A percentile compares a stretch with the other conserved stretches of the same genome.
These are phyloP conservation scores for Echinops telfairi DNA, from an alignment of 2,113 vertebrate genomes.

Conservation along the genomic window DNA sequence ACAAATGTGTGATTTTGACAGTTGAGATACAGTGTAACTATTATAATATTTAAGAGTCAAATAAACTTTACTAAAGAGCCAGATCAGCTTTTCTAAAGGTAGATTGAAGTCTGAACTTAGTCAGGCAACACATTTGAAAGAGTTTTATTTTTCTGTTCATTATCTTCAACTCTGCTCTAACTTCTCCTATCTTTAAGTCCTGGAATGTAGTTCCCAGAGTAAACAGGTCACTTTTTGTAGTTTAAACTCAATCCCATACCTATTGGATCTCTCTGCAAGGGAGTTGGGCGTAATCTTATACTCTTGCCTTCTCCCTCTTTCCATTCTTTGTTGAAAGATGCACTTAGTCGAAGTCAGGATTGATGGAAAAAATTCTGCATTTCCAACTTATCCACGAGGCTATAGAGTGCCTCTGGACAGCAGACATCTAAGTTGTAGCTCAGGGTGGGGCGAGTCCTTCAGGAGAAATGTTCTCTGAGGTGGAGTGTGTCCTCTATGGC, in stretches of 20 bases:
- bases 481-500: background rate
- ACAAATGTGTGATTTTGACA: background rate
- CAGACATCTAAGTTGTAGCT: background rate
- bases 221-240: background rate
- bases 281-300: fast-evolving
- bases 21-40: background rate
- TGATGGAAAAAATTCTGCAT: background rate
- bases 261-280: background rate
- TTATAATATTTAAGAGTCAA: background rate
- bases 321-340: background rate
- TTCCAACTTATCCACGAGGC: background rate
- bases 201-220: background rate
- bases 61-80: background rate
- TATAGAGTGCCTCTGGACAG: background rate
- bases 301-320: background rate
- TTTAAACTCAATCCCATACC: background rate
- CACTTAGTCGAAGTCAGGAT: background rate
- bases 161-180: background rate
- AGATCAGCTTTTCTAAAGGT: background rate
- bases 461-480: background rate
- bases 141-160: background rate
- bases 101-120: background rate
- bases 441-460: background rate
- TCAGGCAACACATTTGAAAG: background rate
- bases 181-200: background rate